Base-by-base conservation (phyloP, 2,797 vertebrate genomes). In the Acrocephalus scirpaceus region DNA sequence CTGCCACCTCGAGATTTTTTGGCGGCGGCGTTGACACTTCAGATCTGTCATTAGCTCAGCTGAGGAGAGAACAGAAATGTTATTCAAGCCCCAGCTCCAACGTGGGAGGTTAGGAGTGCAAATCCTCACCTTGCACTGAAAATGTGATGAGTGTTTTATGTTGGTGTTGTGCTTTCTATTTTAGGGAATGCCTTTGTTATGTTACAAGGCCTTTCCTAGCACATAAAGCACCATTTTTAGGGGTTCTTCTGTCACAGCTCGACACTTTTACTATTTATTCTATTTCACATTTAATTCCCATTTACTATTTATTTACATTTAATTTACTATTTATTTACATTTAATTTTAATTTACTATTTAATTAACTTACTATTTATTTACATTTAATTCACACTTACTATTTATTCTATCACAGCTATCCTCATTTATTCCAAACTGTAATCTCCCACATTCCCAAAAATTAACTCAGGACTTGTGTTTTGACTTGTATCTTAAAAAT, bases 91-190 rank as follows among this genome's bases (percentile, higher is more conserved):
- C 38, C 64, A 83, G 66, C 53, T 67, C 91, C 86, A 29, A 1
- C 1, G 88, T 92, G 92, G 93, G 94, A 92, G 86, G 79, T 54
- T 74, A 57, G 61, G 53, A 95, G 82, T 32, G 88, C 75, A 93
- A 83, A 72, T 54, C 72, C 61, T 34, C 58, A 32, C 81, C 66
- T 85, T 0, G 0, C 65, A 19, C 67, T 34, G 27, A 54, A 86
- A 93, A 34, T 61, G 57, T 0, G 29, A 83, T 3, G 62, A 85
- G 54, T 15, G 27, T 20, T 94, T 95, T 58, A 23, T 45, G 66
- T 60, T n/a, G 58, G 20, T 78, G 83, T 2, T 75, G 47, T 48
- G 56, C 58, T 67, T 80, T 85, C 93, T 92, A 54, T 95, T 93
- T 90, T 51, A 66, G 42, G 54, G 34, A 30, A 29, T 44, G 73